These are phyloP conservation scores for Engraulis encrasicolus DNA, from an alignment of 2,113 vertebrate species.

Conservation along the genomic window DNA sequence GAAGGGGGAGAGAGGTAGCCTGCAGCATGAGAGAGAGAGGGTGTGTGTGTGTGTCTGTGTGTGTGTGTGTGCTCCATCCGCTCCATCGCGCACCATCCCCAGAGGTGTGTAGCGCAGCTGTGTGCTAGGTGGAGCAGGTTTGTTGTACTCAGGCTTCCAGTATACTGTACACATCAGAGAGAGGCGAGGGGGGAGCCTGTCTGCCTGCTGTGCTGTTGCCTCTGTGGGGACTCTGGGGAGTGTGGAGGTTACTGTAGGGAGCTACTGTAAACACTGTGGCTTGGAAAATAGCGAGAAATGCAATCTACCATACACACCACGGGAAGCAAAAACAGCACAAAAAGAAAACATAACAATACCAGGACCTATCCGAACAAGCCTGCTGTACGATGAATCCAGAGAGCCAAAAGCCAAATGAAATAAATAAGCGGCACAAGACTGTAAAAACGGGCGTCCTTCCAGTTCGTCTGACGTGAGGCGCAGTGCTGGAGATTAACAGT, in stretches of 20 bases:
- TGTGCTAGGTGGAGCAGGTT: no score
- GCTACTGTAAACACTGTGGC: neutral
- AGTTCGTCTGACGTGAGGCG: neutral
- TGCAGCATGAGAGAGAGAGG: neutral
- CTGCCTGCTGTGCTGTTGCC: no score
- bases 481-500: neutral
- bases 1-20: neutral
- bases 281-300: neutral
- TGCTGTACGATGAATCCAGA: neutral
- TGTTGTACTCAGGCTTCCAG: no score
- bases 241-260: neutral
- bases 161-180: no score
- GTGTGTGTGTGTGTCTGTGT: no score
- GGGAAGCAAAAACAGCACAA: neutral
- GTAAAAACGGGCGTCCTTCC: neutral
- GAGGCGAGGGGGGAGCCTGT: neutral
- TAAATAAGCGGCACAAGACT: neutral
- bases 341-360: neutral
- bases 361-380: neutral
- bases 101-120: neutral
- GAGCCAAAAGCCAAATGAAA: neutral
- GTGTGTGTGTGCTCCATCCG: no score
- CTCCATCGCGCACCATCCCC: no score
- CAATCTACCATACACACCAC: neutral
- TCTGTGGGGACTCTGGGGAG: neutral